phyloP scores from a whole-genome alignment of 2,888 invertebrate genomes.

The Petrophora chlorosata region DNA sequence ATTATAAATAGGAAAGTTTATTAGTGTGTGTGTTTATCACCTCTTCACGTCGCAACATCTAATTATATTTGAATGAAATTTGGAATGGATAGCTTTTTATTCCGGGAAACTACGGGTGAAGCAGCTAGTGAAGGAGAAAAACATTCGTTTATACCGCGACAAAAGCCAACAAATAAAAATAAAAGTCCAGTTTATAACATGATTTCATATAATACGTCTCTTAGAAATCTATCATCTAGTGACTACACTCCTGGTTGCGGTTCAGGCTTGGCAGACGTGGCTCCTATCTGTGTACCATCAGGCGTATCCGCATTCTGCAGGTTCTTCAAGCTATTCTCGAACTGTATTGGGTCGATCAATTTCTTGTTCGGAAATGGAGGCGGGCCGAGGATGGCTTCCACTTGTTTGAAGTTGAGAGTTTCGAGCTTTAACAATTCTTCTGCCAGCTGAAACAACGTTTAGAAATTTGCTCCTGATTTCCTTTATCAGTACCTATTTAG shows the following conservation, averaged over 20 bases:
- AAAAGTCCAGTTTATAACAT: too few species aligned
- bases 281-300: conserved; percentile 42
- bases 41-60: too few species aligned
- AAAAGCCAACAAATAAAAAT: too few species aligned
- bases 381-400: conserved; percentile 94
- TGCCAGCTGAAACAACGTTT: conserved; percentile 89
- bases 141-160: too few species aligned
- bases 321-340: conserved; percentile 85
- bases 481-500: too few species aligned
- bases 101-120: too few species aligned
- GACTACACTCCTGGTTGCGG: conserved; percentile 9
- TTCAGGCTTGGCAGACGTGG: conserved; percentile 60
- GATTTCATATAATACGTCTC: conserved; percentile 7
- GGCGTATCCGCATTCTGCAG: conserved; percentile 58
- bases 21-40: too few species aligned
- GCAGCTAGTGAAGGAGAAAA: too few species aligned
- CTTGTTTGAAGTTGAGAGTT: conserved; percentile 95
- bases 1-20: too few species aligned
- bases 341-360: conserved; percentile 90
- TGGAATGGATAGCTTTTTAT: too few species aligned
- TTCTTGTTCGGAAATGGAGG: conserved; percentile 90
- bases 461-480: too few species aligned
- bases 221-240: background rate
- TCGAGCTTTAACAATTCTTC: conserved; percentile 93
- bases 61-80: too few species aligned